Base-by-base conservation (phyloP, 2,797 vertebrate genomes). In the Ptychadena robeensis region DNA sequence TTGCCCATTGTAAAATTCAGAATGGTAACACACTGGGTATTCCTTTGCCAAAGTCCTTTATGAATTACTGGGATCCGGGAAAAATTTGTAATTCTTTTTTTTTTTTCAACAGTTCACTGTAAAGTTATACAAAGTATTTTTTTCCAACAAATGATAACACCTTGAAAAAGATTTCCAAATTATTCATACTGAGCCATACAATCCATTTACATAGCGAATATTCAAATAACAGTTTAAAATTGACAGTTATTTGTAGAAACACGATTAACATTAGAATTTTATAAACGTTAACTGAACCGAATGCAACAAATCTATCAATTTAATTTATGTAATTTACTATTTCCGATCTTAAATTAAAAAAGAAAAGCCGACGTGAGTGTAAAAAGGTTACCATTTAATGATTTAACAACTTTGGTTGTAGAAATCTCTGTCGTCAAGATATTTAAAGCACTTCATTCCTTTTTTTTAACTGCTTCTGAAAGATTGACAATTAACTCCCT, bases 401-500 rank as follows among this genome's bases (percentile, higher is more conserved):
- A n/a, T 9, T 68, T 75, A 59, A 53, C 77, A 75, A 71, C 38
- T 68, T 68, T 71, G 78, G 72, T 85, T 57, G 78, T 57, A 66
- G 44, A 63, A 57, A 34, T 57, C 35, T 32, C 25, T 35, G 32
- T 37, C 30, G 25, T 38, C 59, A 66, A 70, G 66, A 38, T 32
- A 44, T 71, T 80, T 11, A 80, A 73, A 68, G 64, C 53, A 80
- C 80, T 75, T 32, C 37, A 75, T 22, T 75, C 38, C 57, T 68
- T 80, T 75, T 73, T 80, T 75, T 76, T n/a, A 71, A 66, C 65
- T 81, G 79, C 72, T 80, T 76, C 25, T 76, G 48, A 85, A 61
- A 80, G 72, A 71, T 75, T 85, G 83, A 80, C 83, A 85, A 85
- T 85, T 80, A 76, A 76, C 78, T 85, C 83, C 79, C 83, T n/a